A percentile compares a stretch with the other conserved stretches of the same genome.
These are phyloP conservation scores for Sialis fuliginosa DNA, from an alignment of 2,888 invertebrate genomes.

Conservation along the genomic window DNA sequence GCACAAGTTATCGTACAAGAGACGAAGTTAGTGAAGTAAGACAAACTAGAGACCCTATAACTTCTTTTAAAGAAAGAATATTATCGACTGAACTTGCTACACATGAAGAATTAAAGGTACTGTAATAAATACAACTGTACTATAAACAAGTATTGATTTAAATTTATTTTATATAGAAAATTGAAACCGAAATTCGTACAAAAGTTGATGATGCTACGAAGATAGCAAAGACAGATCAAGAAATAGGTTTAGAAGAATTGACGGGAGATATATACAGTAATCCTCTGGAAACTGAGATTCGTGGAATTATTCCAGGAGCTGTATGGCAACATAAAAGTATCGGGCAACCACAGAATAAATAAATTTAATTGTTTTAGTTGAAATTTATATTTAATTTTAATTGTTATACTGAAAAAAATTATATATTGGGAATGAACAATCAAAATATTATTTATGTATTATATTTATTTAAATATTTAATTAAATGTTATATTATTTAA, in stretches of 20 bases:
- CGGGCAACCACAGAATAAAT: not conserved
- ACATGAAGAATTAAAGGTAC: slow-evolving; percentile 79
- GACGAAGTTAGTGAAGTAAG: slow-evolving; percentile 88
- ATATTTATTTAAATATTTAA: too few relatives aligned
- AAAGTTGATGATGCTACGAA: slow-evolving; percentile 69
- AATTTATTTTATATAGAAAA: slow-evolving; percentile 33
- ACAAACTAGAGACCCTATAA: slow-evolving; percentile 82
- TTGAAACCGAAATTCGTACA: slow-evolving; percentile 74
- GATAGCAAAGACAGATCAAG: slow-evolving; percentile 46
- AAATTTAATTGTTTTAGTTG: too few relatives aligned
- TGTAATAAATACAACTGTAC: slow-evolving; percentile 6
- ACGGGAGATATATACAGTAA: slow-evolving; percentile 47
- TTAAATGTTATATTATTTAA: too few relatives aligned
- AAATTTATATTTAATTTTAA: too few relatives aligned
- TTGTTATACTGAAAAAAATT: too few relatives aligned
- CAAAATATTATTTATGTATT: too few relatives aligned
- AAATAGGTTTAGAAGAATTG: slow-evolving; percentile 48
- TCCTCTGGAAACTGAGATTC: slow-evolving; percentile 35
- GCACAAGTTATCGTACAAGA: slow-evolving; percentile 75
- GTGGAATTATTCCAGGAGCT: slow-evolving; percentile 36
- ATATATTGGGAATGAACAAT: too few relatives aligned
- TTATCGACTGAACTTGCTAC: slow-evolving; percentile 57
- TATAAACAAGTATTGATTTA: not conserved
- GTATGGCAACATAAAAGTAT: slow-evolving; percentile 25
- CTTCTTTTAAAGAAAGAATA: slow-evolving; percentile 82